These are phyloP conservation scores for Penelope pileata DNA, from an alignment of 2,113 vertebrate genomes.

Conservation along the genomic window DNA sequence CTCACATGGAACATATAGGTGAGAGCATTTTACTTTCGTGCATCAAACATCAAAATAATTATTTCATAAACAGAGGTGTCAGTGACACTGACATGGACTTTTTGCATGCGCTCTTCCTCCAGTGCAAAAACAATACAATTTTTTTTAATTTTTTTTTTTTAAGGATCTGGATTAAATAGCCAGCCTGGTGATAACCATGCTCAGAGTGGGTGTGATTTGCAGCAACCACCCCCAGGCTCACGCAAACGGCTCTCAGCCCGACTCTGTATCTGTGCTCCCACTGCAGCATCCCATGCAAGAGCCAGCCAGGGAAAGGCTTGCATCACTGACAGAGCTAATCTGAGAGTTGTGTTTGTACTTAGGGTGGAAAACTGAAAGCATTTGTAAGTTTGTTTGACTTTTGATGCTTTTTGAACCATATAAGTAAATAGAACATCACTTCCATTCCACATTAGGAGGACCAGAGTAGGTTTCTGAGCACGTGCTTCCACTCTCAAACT, in stretches of 20 bases:
- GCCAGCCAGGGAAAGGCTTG: background rate
- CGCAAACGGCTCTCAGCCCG: background rate
- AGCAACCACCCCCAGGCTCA: background rate
- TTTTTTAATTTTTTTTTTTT: no score
- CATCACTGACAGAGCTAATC: background rate
- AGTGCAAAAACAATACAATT: accelerated
- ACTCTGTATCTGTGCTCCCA: background rate
- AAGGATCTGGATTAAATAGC: background rate
- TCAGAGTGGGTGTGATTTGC: background rate
- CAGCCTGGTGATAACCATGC: accelerated
- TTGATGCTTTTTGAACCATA: accelerated
- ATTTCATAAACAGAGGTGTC: background rate
- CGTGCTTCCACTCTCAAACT: background rate
- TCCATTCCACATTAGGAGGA: accelerated
- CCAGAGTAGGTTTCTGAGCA: background rate
- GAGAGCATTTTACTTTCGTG: background rate
- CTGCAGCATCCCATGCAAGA: background rate
- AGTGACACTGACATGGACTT: background rate
- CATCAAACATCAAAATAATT: background rate
- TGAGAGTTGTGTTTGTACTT: background rate
- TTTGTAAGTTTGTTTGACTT: background rate
- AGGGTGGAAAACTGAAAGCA: background rate
- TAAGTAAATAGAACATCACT: background rate
- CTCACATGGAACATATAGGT: background rate
- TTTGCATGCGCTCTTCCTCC: accelerated